Evolutionary conservation across 2,888 invertebrate genomes (phyloP).

Genomic region (Luperina nickerlii): DNA sequence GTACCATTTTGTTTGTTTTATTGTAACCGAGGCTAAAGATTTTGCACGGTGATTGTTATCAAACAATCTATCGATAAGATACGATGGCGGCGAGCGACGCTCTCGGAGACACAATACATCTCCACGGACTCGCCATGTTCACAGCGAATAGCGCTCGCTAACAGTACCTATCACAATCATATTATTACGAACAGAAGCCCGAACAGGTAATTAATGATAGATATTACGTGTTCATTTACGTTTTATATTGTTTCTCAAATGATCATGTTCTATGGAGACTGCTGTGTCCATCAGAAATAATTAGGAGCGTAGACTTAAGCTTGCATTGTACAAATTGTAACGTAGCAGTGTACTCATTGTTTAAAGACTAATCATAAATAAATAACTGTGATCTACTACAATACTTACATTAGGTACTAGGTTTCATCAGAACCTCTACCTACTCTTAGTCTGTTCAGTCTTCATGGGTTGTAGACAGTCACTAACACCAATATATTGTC

Average conservation of each 20-base stretch:
- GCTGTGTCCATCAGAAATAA: neutral
- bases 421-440: neutral
- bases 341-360: no score
- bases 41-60: slow-evolving; percentile 52
- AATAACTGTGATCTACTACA: no score
- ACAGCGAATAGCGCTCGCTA: neutral
- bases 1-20: slow-evolving; percentile 30
- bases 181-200: neutral
- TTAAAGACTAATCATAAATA: no score
- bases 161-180: neutral
- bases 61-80: slow-evolving; percentile 63
- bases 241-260: neutral
- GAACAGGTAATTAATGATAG: slow-evolving; percentile 4
- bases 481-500: neutral
- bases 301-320: no score
- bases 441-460: neutral
- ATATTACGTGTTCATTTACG: neutral
- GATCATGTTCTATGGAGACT: neutral
- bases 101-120: slow-evolving; percentile 5
- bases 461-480: neutral
- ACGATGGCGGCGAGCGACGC: slow-evolving; percentile 19
- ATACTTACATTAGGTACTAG: no score
- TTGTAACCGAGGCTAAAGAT: slow-evolving; percentile 30
- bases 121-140: neutral
- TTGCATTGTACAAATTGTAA: no score